Conservation (phyloP, 2,113 vertebrate genomes). For the Hymenochirus boettgeri region DNA sequence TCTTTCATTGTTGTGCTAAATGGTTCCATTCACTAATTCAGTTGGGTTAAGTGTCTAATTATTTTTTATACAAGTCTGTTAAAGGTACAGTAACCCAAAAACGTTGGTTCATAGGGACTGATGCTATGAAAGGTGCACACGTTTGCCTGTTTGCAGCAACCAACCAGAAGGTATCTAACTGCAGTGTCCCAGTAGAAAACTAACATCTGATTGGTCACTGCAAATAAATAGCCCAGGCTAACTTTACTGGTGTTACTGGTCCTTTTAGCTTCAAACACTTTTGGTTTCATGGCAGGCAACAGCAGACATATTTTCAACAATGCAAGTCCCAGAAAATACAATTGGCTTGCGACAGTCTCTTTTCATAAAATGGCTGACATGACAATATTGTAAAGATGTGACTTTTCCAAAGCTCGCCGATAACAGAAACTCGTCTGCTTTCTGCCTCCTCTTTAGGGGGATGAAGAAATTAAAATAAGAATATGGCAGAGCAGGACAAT, state of each 20-base stretch:
- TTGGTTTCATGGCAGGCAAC: no score
- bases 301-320: neutral
- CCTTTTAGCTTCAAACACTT: no score
- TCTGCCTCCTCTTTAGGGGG: neutral
- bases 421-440: neutral
- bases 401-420: neutral
- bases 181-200: no score
- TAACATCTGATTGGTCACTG: no score
- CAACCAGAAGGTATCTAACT: no score
- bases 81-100: no score
- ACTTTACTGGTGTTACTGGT: no score
- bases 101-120: no score
- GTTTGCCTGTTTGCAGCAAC: no score
- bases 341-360: neutral
- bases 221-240: no score
- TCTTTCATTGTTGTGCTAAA: neutral
- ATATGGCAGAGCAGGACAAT: constrained; percentile 32
- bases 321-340: neutral
- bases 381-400: neutral
- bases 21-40: neutral
- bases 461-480: constrained; percentile 30
- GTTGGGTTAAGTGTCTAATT: neutral
- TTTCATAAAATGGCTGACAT: neutral
- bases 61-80: no score
- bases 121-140: no score